Conservation (phyloP, 2,797 vertebrate genomes). For the Helarctos malayanus region DNA sequence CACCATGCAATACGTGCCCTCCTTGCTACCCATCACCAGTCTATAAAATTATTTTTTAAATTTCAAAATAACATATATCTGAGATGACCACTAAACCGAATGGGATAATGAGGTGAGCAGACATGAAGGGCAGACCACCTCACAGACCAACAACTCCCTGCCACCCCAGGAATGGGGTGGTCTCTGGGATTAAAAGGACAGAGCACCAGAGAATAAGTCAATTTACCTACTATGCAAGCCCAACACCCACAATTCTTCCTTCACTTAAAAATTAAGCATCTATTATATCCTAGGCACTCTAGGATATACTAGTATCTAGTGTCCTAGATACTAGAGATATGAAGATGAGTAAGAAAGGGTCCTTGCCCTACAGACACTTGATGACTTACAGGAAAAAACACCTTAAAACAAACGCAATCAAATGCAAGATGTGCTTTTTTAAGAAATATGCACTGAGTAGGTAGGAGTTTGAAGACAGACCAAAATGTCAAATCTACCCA, state of each 20-base stretch:
- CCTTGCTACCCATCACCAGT: too few species aligned
- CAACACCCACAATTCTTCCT: neutral
- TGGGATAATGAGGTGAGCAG: rapidly evolving
- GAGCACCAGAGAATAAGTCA: neutral
- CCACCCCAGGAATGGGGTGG: neutral
- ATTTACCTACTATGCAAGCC: neutral
- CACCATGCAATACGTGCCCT: too few species aligned
- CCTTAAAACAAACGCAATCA: neutral
- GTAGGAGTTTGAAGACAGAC: neutral
- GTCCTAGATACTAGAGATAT: too few species aligned
- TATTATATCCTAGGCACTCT: neutral
- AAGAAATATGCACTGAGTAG: neutral
- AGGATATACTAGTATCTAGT: too few species aligned
- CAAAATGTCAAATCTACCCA: neutral
- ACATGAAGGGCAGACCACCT: neutral
- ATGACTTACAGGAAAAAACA: neutral
- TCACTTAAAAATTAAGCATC: neutral
- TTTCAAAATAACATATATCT: neutral
- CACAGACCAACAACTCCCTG: neutral
- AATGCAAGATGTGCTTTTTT: neutral
- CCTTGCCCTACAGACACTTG: neutral
- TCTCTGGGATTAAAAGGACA: neutral
- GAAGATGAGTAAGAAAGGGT: neutral
- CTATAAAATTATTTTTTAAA: neutral
- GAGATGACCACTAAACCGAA: neutral